Base-by-base conservation (phyloP, 2,113 vertebrate genomes). In the Ictidomys tridecemlineatus region DNA sequence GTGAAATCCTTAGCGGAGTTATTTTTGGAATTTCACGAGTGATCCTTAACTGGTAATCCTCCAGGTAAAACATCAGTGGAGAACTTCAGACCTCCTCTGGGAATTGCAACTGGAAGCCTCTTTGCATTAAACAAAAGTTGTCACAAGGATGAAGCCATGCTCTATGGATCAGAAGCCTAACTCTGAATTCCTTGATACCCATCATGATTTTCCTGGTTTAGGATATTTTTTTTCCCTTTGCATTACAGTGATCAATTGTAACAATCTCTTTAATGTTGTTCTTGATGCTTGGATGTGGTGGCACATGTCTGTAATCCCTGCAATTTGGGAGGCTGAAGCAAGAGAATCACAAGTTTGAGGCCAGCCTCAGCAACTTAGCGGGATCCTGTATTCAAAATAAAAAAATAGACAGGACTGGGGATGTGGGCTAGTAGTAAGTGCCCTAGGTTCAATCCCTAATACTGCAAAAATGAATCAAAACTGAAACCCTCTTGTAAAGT, bases 171-270 rank as follows among this genome's bases (percentile, higher is more conserved):
- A 88, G 90, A 79, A 89, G 42, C 13, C 1, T 83, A 73, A 67
- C 42, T 85, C 77, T 85, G 63, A 65, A 72, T 87, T 90, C 51
- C 28, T 51, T 65, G 28, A 24, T 11, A 26, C 39, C 42, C 13
- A 42, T 74, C 22, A 73, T 94, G 83, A 94, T 94, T 94, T 93
- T 96, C 65, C 85, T 72, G 69, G 22, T 61, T 86, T 87, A 79
- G 51, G 45, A 45, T 45, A 45, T 45, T 45, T 45, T 45, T 45
- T 45, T 9, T 45, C 9, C 45, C 45, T 45, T 8, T 45, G 45
- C 45, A 45, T 77, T 83, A 18, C 39, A 73, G 84, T 65, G 13
- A 53, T 73, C 69, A 74, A 34, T 51, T 63, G 24, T 63, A 63
- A 28, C 26, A 63, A 48, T 76, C 63, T 91, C 63, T 93, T 91